Percentiles rank a stretch among this genome's conserved stretches.
phyloP scores from a whole-genome alignment of 2,113 vertebrate species.

The Tympanuchus pallidicinctus region DNA sequence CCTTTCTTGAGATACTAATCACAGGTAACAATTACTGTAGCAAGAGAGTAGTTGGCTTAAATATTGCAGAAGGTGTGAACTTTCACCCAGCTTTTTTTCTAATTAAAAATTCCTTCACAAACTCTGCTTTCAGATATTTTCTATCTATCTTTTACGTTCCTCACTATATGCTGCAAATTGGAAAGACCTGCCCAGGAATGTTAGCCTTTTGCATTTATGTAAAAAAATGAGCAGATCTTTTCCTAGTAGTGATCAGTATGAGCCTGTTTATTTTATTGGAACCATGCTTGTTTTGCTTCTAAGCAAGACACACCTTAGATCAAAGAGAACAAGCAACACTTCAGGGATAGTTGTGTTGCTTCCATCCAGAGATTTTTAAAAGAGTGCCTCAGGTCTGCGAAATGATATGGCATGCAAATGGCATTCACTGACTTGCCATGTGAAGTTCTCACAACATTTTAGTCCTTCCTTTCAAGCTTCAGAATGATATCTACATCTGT shows the following conservation, averaged over 20 bases:
- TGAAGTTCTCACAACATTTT: background rate
- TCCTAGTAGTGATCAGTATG: background rate
- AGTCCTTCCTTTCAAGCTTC: background rate
- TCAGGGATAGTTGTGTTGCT: background rate
- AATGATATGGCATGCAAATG: background rate
- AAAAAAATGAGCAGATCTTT: background rate
- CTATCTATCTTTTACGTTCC: background rate
- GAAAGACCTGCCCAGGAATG: background rate
- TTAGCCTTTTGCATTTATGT: background rate
- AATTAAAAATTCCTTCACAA: background rate
- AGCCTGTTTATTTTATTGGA: background rate
- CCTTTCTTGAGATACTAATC: background rate
- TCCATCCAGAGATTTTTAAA: background rate
- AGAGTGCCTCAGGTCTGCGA: background rate
- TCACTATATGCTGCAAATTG: background rate
- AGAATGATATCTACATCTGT: background rate
- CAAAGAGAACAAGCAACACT: background rate
- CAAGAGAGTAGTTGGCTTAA: background rate
- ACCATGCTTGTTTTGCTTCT: background rate
- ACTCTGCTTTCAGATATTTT: background rate
- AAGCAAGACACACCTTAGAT: background rate
- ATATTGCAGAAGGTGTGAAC: background rate
- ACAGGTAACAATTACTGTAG: background rate
- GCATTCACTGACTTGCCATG: background rate
- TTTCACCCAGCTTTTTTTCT: background rate